Base-by-base conservation (phyloP, 2,113 vertebrate genomes). In the Pithys albifrons region DNA sequence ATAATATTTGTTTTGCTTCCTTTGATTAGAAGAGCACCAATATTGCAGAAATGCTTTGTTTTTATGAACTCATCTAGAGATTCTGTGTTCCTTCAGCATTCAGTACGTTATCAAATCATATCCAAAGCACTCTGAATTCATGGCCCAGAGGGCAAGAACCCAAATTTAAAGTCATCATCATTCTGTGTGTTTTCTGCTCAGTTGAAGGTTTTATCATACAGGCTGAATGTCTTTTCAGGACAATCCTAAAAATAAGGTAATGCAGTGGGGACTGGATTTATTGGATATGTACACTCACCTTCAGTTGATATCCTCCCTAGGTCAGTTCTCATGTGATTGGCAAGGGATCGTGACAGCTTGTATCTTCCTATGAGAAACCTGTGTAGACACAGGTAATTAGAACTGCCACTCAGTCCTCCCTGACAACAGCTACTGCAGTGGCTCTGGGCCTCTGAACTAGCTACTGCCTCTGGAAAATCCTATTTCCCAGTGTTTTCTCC, bases 301-400 rank as follows among this genome's bases (percentile, higher is more conserved):
- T 93, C 95, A 96, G 92, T 9, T 67, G 73, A 88, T 92, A 79
- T 61, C 97, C 94, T 97, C 94, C 93, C 95, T 72, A 86, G 97
- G 97, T 98, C 96, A 97, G 81, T 94, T 97, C 94, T 97, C 85
- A 76, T 96, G 95, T 98, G 98, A 98, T 97, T 98, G 97, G 97
- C 97, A 98, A 97, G 94, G 88, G 89, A 95, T 95, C 43, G 8
- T 98, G 98, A 98, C 97, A 98, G 97, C 95, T 98, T 81, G 91
- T 95, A 94, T 75, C 86, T 97, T 97, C 94, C 85, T 94, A 94
- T 93, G 94, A 97, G 96, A 91, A 97, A 92, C 93, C 93, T 83
- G 88, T 85, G 88, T 62, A 97, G 97, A 98, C 97, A 96, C 92
- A 86, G 96, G 97, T 97, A 98, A 98, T 98, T 98, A 98, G 98